Base-by-base conservation (phyloP, 2,113 vertebrate genomes). In the Poeciliopsis retropinna region DNA sequence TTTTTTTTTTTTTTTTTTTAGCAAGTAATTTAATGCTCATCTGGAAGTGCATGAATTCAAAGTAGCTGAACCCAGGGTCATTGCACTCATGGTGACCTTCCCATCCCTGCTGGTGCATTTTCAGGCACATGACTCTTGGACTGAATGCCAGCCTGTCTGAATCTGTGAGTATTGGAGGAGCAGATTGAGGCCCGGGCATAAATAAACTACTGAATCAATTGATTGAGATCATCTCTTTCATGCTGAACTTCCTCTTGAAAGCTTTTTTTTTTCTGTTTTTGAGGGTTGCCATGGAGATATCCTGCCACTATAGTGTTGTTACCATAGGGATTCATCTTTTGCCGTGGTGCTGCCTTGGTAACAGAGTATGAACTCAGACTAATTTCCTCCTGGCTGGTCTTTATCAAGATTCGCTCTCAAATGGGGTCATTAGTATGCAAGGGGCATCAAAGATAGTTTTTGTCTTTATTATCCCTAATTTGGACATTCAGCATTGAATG, bases 311-410 rank as follows among this genome's bases (percentile, higher is more conserved):
- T 84, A 66, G 70, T 67, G 75, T 72, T 51, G 82, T 84, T 78
- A 62, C 82, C 72, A 85, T 88, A 69, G 65, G 15, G 68, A 86
- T 82, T 74, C 66, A 68, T 81, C 66, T 3, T 47, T 79, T 19
- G 11, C 72, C 70, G 57, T 72, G 66, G 71, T 37, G 27, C 72
- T 76, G 68, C 73, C 64, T 41, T 79, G 69, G 77, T 81, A 89
- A 84, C 81, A 75, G 57, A 61, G 64, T 41, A 79, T 78, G 72
- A 78, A 67, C 44, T 57, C 1, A 37, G 77, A 44, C 78, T 72
- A 19, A 80, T 80, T 90, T 87, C 85, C 77, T 88, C 70, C 69
- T 77, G 87, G 71, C 70, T 74, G 70, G 60, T 76, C 78, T 32
- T 79, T 44, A 72, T 81, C 60, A 69, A 64, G 31, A 83, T 65